Percentiles rank a stretch among this genome's conserved stretches.
Conservation (phyloP, 2,888 invertebrate genomes). For the Busseola fusca region DNA sequence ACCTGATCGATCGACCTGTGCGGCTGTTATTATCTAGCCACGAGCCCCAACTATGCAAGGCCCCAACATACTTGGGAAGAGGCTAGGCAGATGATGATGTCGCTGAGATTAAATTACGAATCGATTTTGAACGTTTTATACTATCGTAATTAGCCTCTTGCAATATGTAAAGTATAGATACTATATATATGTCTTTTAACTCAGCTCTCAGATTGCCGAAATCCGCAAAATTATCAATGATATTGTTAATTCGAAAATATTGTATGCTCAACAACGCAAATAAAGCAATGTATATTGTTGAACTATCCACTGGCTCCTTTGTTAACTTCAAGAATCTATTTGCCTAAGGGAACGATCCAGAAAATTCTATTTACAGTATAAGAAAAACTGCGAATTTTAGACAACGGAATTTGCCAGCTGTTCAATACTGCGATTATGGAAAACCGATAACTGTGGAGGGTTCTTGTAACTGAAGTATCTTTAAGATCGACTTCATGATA, state of each 20-base stretch:
- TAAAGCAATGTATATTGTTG: neutral
- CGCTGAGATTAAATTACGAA: too few relatives aligned
- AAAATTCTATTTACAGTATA: neutral
- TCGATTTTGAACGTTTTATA: too few relatives aligned
- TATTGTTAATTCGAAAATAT: neutral
- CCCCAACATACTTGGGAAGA: too few relatives aligned
- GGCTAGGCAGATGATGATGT: too few relatives aligned
- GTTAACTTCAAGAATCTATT: neutral
- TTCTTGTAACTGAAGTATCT: constrained; percentile 24
- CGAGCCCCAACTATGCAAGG: too few relatives aligned
- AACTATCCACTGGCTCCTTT: neutral
- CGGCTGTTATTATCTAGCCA: too few relatives aligned
- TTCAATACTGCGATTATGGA: constrained; percentile 13
- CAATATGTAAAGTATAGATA: too few relatives aligned
- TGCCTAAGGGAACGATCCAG: neutral
- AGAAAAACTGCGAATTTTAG: constrained; percentile 11
- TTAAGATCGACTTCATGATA: constrained; percentile 39
- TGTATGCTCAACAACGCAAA: neutral
- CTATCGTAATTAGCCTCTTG: too few relatives aligned
- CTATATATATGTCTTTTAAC: too few relatives aligned
- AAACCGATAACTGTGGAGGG: constrained; percentile 39
- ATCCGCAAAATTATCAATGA: too few relatives aligned
- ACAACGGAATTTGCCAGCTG: constrained; percentile 14
- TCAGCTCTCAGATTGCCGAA: too few relatives aligned
- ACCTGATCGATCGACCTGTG: too few relatives aligned